Conservation (phyloP, 2,888 invertebrate genomes). For the Sarcophaga carnaria region DNA sequence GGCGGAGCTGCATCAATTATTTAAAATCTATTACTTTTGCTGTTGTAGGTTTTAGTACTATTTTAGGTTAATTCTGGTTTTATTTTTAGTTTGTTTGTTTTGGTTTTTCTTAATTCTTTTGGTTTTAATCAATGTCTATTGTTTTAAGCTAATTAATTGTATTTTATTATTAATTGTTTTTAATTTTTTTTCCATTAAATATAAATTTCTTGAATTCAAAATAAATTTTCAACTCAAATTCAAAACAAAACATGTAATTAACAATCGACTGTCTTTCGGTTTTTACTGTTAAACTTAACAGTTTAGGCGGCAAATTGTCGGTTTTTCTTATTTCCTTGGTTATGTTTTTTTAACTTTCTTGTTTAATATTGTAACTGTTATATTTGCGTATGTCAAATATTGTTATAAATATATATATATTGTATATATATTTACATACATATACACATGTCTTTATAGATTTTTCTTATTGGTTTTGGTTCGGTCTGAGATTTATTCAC, state of each 20-base stretch:
- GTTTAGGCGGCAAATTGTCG: constrained; percentile 6
- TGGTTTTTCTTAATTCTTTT: not conserved
- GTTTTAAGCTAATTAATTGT: constrained; percentile 48
- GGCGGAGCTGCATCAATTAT: constrained; percentile 43
- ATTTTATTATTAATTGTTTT: constrained; percentile 8
- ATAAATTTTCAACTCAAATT: not conserved
- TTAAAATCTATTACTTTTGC: constrained; percentile 56
- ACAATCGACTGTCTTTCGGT: constrained; percentile 66
- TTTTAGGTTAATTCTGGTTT: constrained; percentile 62
- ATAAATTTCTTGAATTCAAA: constrained; percentile 1
- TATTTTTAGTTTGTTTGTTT: constrained; percentile 5
- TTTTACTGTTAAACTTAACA: constrained; percentile 3
- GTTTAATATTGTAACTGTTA: constrained; percentile 57
- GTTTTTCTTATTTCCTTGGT: constrained; percentile 24
- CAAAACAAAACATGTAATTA: constrained; percentile 52
- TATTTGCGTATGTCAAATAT: constrained; percentile 6
- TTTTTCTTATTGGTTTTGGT: not conserved
- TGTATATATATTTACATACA: not conserved
- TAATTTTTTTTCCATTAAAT: not conserved
- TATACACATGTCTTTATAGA: no score
- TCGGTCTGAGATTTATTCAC: not conserved
- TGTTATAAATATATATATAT: no score
- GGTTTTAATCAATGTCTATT: constrained; percentile 47
- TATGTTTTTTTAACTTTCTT: constrained; percentile 44
- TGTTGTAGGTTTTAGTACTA: constrained; percentile 58